phyloP scores from a whole-genome alignment of 2,888 invertebrate genomes.

The Pyrrhia umbra region DNA sequence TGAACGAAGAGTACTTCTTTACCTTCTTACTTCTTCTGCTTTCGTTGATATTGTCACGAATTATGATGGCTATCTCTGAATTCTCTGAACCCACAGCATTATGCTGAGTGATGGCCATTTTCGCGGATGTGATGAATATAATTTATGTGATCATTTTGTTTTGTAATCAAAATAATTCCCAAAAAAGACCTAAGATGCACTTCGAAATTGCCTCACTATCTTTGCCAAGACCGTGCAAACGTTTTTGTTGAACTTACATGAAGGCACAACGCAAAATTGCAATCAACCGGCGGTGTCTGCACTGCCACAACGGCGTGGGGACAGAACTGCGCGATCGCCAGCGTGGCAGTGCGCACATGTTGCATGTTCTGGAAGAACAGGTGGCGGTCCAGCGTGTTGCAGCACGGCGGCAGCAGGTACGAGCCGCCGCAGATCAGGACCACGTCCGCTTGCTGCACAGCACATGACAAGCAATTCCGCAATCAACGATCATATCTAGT shows the following conservation, averaged over 20 bases:
- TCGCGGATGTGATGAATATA: too few relatives aligned
- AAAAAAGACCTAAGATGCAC: too few relatives aligned
- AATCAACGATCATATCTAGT: too few relatives aligned
- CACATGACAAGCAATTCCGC: not conserved
- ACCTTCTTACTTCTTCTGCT: too few relatives aligned
- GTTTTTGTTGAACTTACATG: slow-evolving; percentile 73
- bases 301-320: slow-evolving; percentile 82
- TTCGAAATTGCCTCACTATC: too few relatives aligned
- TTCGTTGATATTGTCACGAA: too few relatives aligned
- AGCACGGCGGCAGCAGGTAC: slow-evolving; percentile 77
- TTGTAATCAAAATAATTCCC: too few relatives aligned
- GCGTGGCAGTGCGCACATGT: slow-evolving; percentile 75
- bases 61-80: too few relatives aligned
- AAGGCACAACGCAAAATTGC: slow-evolving; percentile 80
- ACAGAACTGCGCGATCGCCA: slow-evolving; percentile 80
- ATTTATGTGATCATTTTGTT: too few relatives aligned
- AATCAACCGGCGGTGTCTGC: slow-evolving; percentile 85
- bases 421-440: slow-evolving; percentile 84
- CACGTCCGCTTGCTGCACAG: slow-evolving; percentile 79
- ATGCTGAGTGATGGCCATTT: too few relatives aligned
- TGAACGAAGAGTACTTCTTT: not conserved
- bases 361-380: slow-evolving; percentile 83
- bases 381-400: slow-evolving; percentile 77
- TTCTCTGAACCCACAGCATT: too few relatives aligned
- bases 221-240: not conserved